Conservation (phyloP, 30 jellyfish, hydroid and myxozoan genomes). For the Turritopsis rubra region DNA sequence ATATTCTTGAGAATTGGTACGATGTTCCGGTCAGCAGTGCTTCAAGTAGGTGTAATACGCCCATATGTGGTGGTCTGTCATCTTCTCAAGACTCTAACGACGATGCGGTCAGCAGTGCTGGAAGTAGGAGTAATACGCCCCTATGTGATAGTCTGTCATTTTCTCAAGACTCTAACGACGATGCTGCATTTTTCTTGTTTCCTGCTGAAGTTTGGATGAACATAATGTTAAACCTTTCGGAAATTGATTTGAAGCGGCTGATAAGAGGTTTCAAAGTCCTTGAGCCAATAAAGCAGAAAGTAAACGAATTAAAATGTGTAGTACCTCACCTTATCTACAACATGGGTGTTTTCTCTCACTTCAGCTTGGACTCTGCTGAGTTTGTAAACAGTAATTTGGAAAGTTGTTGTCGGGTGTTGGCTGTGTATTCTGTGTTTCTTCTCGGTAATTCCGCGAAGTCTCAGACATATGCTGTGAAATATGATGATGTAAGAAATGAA, state of each 20-base stretch:
- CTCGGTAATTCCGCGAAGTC: conserved; percentile 41
- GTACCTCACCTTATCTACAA: conserved; percentile 34
- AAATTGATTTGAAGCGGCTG: background rate
- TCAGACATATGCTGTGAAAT: conserved; percentile 33
- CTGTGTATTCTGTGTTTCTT: conserved; percentile 52
- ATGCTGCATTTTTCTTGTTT: conserved; percentile 3
- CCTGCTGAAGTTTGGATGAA: conserved; percentile 47
- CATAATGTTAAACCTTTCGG: conserved; percentile 20
- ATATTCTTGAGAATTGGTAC: background rate
- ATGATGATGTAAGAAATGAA: conserved; percentile 36
- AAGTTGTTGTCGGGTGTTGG: conserved; percentile 47
- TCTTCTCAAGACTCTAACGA: conserved; percentile 7
- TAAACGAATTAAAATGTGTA: background rate
- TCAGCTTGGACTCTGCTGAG: conserved; percentile 21
- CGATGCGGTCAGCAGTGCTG: no score
- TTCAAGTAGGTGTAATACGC: background rate
- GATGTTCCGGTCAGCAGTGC: no score
- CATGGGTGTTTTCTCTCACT: conserved; percentile 33
- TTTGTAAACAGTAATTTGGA: conserved; percentile 43
- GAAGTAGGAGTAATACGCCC: no score
- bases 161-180: no score
- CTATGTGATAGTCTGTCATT: no score
- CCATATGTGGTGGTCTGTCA: background rate
- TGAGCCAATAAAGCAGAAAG: background rate
- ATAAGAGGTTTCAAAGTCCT: background rate